Percentiles rank a stretch among this genome's conserved stretches.
These are phyloP conservation scores for Neolamprologus ventralis DNA, from an alignment of 2,113 vertebrate species.

Conservation along the genomic window DNA sequence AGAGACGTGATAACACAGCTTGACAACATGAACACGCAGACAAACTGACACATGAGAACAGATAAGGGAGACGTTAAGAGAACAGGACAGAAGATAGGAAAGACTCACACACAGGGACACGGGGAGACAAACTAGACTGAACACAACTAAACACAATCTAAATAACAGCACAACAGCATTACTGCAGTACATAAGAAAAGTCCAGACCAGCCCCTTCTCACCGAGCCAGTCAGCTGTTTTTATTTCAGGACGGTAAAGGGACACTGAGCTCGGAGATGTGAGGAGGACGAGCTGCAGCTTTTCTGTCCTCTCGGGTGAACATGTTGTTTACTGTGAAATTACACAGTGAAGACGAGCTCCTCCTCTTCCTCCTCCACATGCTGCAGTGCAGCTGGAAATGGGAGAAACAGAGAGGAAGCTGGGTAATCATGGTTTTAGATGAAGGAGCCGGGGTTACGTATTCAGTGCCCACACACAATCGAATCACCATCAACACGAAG, in stretches of 20 bases:
- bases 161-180: neutral
- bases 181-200: neutral
- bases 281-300: neutral
- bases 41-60: neutral
- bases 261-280: neutral
- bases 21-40: neutral
- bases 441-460: neutral
- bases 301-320: neutral
- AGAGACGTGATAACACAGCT: neutral
- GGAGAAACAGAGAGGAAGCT: neutral
- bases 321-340: neutral
- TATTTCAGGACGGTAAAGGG: neutral
- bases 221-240: neutral
- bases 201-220: neutral
- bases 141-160: neutral
- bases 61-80: neutral
- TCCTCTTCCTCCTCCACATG: neutral
- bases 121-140: neutral
- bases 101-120: neutral
- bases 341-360: neutral
- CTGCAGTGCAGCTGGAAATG: neutral
- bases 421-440: neutral
- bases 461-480: neutral
- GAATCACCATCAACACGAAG: neutral
- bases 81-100: neutral